Evolutionary conservation across 2,888 invertebrate species (phyloP), one percentile per base, ranked within the genome.

Genomic region (Dryobota labecula): DNA sequence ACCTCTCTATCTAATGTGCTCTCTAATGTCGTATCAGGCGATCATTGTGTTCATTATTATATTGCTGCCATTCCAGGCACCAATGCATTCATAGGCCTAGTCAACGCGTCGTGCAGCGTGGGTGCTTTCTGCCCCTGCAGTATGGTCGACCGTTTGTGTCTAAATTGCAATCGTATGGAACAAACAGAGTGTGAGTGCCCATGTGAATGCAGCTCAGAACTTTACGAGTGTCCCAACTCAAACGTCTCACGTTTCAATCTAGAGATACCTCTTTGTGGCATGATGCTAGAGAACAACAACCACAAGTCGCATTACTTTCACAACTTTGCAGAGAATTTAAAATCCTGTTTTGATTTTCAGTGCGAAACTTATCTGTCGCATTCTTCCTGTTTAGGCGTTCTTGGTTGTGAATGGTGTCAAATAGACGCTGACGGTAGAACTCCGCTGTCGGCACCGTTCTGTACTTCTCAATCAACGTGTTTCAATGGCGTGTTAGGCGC

Each of bases 161-260:
- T 99, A 38, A 99, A 99, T 91, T 99, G 99, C 91, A 98, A 98
- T 90, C 97, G 99, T 62, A 98, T 99, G 98, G 99, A 99, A 90
- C 98, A 98, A 93, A 98, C 97, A 5, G 99, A 99, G 90, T 99
- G 99, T 87, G 99, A 99, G 92, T 99, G 99, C 89, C 99, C 99
- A 0, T 99, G 99, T 91, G 99, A 99, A 92, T 99, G 99, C 89
- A 97, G 96, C 76, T 96, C 97, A 1, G 94, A 95, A 84, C 84
- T 91, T 8, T 94, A 93, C 65, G 93, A 95, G 60, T 95, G 95
- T 64, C 91, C 94, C 1, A 90, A 91, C 68, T 84, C 91, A 0
- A 95, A 94, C 70, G 73, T 89, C 36, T 91, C 94, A 2, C 88
- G 89, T 62, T 87, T 91, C 24, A 90, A 90, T 78, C 90, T 91